These are phyloP conservation scores for Sebastes jordani DNA, from an alignment of 2,797 vertebrate species.

Conservation along the genomic window DNA sequence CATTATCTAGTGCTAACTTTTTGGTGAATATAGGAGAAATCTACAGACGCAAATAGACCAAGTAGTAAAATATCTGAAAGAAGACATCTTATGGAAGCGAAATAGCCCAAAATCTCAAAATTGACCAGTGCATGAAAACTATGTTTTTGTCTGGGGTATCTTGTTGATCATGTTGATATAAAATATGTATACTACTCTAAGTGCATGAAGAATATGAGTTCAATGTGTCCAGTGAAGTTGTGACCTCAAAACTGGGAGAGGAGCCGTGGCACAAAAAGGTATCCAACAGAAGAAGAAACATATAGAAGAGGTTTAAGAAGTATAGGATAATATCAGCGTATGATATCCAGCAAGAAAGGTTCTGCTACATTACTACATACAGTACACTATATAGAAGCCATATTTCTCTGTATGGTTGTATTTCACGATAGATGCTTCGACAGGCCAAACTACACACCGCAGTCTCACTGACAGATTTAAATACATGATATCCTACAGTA, in stretches of 20 bases:
- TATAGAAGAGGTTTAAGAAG: not conserved
- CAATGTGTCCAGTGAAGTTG: not conserved
- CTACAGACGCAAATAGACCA: too few relatives aligned
- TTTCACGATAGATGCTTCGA: constrained; percentile 18
- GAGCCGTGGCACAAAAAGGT: not conserved
- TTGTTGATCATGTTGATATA: not conserved
- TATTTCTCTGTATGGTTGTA: constrained; percentile 11
- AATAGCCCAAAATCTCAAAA: too few relatives aligned
- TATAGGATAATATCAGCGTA: not conserved
- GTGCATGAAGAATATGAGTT: not conserved
- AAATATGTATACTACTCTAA: not conserved
- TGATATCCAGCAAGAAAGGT: not conserved
- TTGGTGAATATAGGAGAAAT: too few relatives aligned
- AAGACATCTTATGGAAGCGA: too few relatives aligned
- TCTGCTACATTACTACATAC: not conserved
- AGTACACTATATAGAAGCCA: not conserved
- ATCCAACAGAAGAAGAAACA: not conserved
- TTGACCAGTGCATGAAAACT: too few relatives aligned
- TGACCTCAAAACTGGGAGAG: not conserved
- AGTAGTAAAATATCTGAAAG: too few relatives aligned
- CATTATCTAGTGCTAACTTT: too few relatives aligned
- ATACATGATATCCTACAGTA: constrained; percentile 18
- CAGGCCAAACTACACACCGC: not conserved
- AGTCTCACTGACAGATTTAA: constrained; percentile 32
- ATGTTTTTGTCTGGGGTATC: too few relatives aligned